These are phyloP conservation scores for Leptestheria dahalacensis DNA, from an alignment of 1,140 invertebrate genomes.

Conservation along the genomic window DNA sequence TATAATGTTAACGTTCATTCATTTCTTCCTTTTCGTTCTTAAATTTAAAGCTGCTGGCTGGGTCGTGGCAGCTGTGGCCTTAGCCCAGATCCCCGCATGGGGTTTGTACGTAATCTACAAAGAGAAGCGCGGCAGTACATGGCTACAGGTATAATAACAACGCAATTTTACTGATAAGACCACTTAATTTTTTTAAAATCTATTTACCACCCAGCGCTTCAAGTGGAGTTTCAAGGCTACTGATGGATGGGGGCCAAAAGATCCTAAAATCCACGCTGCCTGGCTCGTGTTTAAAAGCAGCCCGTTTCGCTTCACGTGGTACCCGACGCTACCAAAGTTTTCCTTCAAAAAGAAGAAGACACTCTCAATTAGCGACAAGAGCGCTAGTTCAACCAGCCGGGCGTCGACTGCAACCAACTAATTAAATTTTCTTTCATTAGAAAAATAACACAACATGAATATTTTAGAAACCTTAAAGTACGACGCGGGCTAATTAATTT, in stretches of 20 bases:
- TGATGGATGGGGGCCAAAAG: slow-evolving; percentile 42
- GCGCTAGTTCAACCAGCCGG: too few species aligned
- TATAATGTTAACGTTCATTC: too few species aligned
- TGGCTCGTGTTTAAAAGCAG: slow-evolving; percentile 29
- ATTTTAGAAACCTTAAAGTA: too few species aligned
- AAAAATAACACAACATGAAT: too few species aligned
- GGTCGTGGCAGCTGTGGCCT: slow-evolving; percentile 36
- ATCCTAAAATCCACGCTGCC: slow-evolving; percentile 30
- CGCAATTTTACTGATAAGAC: too few species aligned
- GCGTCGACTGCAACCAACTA: too few species aligned
- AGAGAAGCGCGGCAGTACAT: slow-evolving; percentile 15
- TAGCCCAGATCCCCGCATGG: slow-evolving; percentile 41
- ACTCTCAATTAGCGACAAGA: too few species aligned
- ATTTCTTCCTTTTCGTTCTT: too few species aligned
- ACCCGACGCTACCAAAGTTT: background rate
- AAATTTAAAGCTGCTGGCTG: slow-evolving; percentile 30
- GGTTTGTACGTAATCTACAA: slow-evolving; percentile 24
- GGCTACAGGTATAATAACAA: slow-evolving; percentile 21
- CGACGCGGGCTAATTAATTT: too few species aligned
- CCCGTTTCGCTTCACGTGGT: background rate
- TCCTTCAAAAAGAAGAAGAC: too few species aligned
- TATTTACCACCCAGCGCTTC: slow-evolving; percentile 33
- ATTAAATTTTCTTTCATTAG: too few species aligned
- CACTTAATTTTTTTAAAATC: too few species aligned
- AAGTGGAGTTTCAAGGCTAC: slow-evolving; percentile 32